Evolutionary conservation across 2,113 vertebrate genomes (phyloP), one percentile per base, ranked within the genome.

Genomic region (Hemiscyllium ocellatum): DNA sequence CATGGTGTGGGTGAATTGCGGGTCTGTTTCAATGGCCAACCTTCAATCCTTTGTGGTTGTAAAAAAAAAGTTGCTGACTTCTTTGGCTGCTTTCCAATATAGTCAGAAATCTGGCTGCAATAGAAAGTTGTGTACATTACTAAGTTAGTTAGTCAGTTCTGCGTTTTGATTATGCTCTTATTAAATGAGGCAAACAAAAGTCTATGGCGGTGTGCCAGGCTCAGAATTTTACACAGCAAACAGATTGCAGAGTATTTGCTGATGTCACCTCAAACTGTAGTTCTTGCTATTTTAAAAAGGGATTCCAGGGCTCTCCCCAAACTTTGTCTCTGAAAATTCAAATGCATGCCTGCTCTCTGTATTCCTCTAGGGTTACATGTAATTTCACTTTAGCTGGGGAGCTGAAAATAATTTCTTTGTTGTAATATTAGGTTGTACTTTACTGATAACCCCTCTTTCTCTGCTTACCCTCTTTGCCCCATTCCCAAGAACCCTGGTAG

Each of bases 171-270:
- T 65, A n/a, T 65, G 56, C 87, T 61, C 12, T 91, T 65, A 65
- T n/a, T 65, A 65, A 91, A 91, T 91, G 87, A 91, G 56, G 87
- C 26, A 65, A 91, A 29, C 50, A 89, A 89, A 61, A 29, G 86
- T 56, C 56, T 7, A 33, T 91, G 87, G 87, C 87, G 3, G 4
- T 91, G 52, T 91, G 87, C 87, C 87, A 91, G 52, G 15, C 29
- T 91, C 15, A 17, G 56, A 37, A 91, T 61, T 91, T 91, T 61
- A 65, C 52, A 91, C 87, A n/a, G 87, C 29, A 13, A 65, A 65
- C 87, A 91, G 87, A 91, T 91, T 91, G 87, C 87, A 61, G 15
- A 91, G 61, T 89, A 89, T 91, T 56, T 91, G 87, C 56, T 91
- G 56, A 91, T 17, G 29, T 91, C 56, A 91, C 56, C 56, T n/a